A percentile compares a stretch with the other conserved stretches of the same genome.
Evolutionary conservation across 2,797 vertebrate species (phyloP).

Genomic region (Carapus acus): DNA sequence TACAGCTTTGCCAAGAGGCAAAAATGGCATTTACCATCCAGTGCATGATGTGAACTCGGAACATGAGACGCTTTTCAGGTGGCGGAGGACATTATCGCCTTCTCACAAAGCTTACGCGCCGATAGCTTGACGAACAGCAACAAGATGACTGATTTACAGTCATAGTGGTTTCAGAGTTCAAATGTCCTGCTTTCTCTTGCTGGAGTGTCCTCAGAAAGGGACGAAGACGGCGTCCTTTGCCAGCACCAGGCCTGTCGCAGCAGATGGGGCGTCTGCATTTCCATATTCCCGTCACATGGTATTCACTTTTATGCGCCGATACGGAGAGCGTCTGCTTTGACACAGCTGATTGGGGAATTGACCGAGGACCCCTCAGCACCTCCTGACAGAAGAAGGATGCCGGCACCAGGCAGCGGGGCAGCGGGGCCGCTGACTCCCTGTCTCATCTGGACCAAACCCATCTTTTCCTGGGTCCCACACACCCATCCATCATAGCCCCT

Average conservation of each 20-base stretch:
- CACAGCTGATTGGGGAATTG: conserved; percentile 70
- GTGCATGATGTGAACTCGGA: neutral
- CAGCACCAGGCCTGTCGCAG: conserved; percentile 50
- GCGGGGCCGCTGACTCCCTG: conserved; percentile 49
- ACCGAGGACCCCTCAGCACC: conserved; percentile 73
- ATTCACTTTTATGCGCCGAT: conserved; percentile 67
- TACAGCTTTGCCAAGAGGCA: neutral
- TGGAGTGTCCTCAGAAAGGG: conserved; percentile 20
- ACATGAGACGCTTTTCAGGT: neutral
- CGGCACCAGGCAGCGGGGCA: conserved; percentile 61
- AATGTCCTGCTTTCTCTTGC: conserved; percentile 29
- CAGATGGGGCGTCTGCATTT: conserved; percentile 19
- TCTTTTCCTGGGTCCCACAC: conserved; percentile 72
- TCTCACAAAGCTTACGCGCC: too few species aligned
- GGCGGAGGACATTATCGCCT: neutral
- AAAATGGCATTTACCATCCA: conserved; percentile 2
- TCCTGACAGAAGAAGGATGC: conserved; percentile 74
- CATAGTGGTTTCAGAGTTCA: neutral
- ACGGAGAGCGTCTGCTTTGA: conserved; percentile 73
- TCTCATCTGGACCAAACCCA: conserved; percentile 73
- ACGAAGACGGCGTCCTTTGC: conserved; percentile 25
- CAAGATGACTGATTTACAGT: too few species aligned
- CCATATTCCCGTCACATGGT: conserved; percentile 57
- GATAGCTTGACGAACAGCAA: too few species aligned
- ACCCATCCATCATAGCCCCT: conserved; percentile 73